Base-by-base conservation (phyloP, 2,888 invertebrate species). In the Parnassius orleans region DNA sequence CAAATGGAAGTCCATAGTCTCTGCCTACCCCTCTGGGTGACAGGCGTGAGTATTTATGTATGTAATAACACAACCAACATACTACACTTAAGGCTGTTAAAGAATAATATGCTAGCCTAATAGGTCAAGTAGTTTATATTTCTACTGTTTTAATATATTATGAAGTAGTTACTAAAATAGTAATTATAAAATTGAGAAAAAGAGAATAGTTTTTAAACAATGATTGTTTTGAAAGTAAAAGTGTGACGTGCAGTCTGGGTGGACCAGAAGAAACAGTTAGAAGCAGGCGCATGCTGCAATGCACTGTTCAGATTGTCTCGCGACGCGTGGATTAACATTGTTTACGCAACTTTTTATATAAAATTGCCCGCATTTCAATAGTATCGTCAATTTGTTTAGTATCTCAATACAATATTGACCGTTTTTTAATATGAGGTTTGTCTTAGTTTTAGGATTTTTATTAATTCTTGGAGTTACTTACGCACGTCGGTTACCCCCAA, bases 331-430 rank as follows among this genome's bases (percentile, higher is more conserved):
- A 72, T 85, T 83, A 81, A 77, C 80, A 79, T 77, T 78, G 77
- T 84, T 91, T 90, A 84, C 91, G 84, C 88, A 90, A 91, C 84
- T 78, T 71, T 83, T 86, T 87, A 89, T 91, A 90, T 91, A 91
- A 90, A 91, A 89, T 86, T 86, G 83, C 83, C 79, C 85, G 83
- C 77, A 80, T 79, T 84, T 84, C 83, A 82, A 75, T 77, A 77
- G 80, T 79, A 77, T 79, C 76, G 84, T 76, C 86, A 88, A 87
- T 89, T 80, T 82, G 70, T 68, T 68, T 69, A 72, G 70, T 65
- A 64, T 64, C 71, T 61, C 66, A 63, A 64, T 65, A 63, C 59
- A 57, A 53, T 57, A 68, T 65, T 64, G 64, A 63, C 62, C 55
- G 65, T 65, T 15, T 65, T 69, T 66, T 71, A 84, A 72, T 66